phyloP scores from a whole-genome alignment of 2,888 invertebrate species.

The Brassicogethes aeneus region DNA sequence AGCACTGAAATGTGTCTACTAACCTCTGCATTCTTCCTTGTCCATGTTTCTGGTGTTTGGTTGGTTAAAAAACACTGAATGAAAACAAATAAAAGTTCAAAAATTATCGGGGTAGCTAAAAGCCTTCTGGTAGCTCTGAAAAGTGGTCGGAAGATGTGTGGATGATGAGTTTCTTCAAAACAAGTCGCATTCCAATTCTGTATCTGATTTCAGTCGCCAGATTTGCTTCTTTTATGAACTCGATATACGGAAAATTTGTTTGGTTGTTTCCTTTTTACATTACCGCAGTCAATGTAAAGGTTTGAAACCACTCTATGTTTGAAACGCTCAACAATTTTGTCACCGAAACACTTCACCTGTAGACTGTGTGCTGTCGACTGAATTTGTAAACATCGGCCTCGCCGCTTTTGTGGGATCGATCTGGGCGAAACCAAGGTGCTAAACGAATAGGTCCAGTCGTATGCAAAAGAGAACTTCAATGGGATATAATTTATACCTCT shows the following conservation, averaged over 20 bases:
- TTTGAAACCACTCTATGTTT: not conserved
- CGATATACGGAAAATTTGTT: slow-evolving; percentile 6
- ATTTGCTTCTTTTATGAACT: slow-evolving; percentile 32
- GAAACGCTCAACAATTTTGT: not conserved
- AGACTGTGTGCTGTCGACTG: too few species aligned
- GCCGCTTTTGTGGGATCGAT: too few species aligned
- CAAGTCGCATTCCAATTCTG: slow-evolving; percentile 72
- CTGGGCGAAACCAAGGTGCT: too few species aligned
- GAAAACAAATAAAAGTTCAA: not conserved
- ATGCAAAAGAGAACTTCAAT: too few species aligned
- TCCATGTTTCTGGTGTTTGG: slow-evolving; percentile 8
- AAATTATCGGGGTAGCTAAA: not conserved
- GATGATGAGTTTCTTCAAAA: slow-evolving; percentile 61
- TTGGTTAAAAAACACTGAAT: slow-evolving; percentile 17
- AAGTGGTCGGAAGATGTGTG: slow-evolving; percentile 73
- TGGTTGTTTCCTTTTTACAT: not conserved
- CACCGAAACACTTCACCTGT: too few species aligned
- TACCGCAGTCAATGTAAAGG: not conserved
- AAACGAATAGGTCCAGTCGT: too few species aligned
- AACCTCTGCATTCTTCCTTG: slow-evolving; percentile 21
- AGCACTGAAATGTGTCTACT: slow-evolving; percentile 4
- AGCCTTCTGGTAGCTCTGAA: slow-evolving; percentile 43
- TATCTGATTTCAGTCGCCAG: slow-evolving; percentile 51
- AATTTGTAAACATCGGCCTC: too few species aligned
- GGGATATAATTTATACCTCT: too few species aligned